Evolutionary conservation across 2,113 vertebrate species (phyloP), one percentile per base, ranked within the genome.

Genomic region (Xenopus laevis): DNA sequence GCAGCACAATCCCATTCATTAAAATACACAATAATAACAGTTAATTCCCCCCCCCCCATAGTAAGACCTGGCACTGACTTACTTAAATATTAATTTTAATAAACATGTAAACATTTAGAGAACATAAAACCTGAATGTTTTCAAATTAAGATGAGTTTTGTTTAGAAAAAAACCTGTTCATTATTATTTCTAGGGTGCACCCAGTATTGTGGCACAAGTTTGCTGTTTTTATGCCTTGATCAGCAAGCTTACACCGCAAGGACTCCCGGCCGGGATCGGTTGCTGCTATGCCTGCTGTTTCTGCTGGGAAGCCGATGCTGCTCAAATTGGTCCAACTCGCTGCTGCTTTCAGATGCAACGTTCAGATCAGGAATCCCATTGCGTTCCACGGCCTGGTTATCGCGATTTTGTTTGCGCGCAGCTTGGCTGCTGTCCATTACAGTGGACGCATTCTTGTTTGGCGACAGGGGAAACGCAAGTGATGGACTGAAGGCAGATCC

Each of bases 331-430:
- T 88, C 87, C 0, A 75, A 80, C 53, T 77, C 74, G 16, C 74
- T 77, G 33, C 67, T 40, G 21, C 67, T 70, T 18, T 70, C 60
- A 9, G 53, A 27, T 15, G 46, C 67, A 3, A 50, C 33, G 2
- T 58, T 60, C 62, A 73, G 60, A 17, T 77, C 74, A 2, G 46
- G 63, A 78, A 11, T 91, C 85, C 0, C 78, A 66, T 69, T 64
- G 15, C 74, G 74, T 45, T 77, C 74, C 30, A 70, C 83, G 85
- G 91, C 90, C 82, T 91, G 81, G 61, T 92, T 93, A 72, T 91
- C 89, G 55, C 86, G 83, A 85, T 93, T 93, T 81, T 94, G 92
- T 79, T 90, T 92, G 80, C 89, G 83, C 45, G 86, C 89, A 2
- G 71, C 87, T 52, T 89, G 89, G 81, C 88, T 88, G 80, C 78